Base-by-base conservation (phyloP, 1,140 invertebrate genomes). In the Drosophila lacteicornis region DNA sequence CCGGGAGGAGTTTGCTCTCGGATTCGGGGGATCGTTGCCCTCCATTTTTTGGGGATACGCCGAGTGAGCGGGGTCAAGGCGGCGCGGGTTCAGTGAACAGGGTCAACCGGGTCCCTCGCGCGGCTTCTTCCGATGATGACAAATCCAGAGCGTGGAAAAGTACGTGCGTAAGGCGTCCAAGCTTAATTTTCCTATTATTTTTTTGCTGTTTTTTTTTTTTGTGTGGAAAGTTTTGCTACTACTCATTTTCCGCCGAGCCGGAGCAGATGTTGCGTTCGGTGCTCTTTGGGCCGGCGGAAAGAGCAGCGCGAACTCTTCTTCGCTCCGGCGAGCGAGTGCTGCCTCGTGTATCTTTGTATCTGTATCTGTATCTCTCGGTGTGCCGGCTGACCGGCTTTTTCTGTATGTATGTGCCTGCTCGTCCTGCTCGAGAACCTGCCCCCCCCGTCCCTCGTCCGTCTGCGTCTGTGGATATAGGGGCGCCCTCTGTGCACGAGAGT, bases 361-460 rank as follows among this genome's bases (percentile, higher is more conserved):
- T 55, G 51, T 55, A 22, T 22, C 19, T 22, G 19, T 22, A 55
- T 55, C 51, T 55, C 33, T 38, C 36, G 15, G 49, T 73, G 46
- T 62, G 51, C 68, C 80, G 65, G 65, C 59, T 79, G 80, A 61
- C 70, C 51, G 46, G 62, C 68, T 82, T 71, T 71, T 50, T 57
- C 65, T 71, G 68, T 40, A 50, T n/a, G 15, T 55, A 25, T 11
- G 15, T 38, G 27, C 50, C 66, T 71, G 43, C 66, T 71, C 67
- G 56, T 70, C 45, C 46, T 73, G 51, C 69, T 59, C 57, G 36
- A 38, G 42, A 59, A 58, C 71, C 67, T 47, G 36, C 53, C 19
- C 27, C n/a, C n/a, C 27, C 25, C 33, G 36, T 46, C n/a, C 15
- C 15, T 15, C 17, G n/a, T 36, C 27, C 8, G n/a, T 70, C 27